Evolutionary conservation across 2,113 vertebrate genomes (phyloP), one percentile per base, ranked within the genome.

Genomic region (Lophochroa leadbeateri): DNA sequence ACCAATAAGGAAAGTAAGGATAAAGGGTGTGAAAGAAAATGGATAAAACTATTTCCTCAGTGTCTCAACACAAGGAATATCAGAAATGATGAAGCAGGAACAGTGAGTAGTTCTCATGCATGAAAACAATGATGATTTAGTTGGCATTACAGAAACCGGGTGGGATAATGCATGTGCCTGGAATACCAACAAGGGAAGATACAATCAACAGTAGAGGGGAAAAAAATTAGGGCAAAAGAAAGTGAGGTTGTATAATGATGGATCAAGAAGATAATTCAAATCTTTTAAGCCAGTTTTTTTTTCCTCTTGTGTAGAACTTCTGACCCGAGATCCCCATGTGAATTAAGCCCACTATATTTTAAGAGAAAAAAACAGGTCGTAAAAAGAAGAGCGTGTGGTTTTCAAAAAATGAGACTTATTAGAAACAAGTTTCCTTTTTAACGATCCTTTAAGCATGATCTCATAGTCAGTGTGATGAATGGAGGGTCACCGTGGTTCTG

Each of bases 101-200:
- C 67, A 82, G 43, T 52, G 41, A 80, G 64, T 57, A 33, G 46
- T 78, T 93, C 57, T 95, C 58, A 83, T 91, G 93, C 86, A 92
- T 97, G 94, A 96, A 94, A 96, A 93, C 86, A 93, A 88, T 83
- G 87, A 91, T 89, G 75, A 92, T 94, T 95, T 94, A 93, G 80
- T 39, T 90, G 88, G 75, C 50, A 74, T 94, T 96, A 78, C 57
- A 92, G 81, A 95, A 94, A 91, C 35, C 0, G 21, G 43, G 72
- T 90, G 85, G 92, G 86, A 86, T 93, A 94, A 94, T 3, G 11
- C 37, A 17, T 84, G 65, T 94, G 94, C 94, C 82, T 91, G 74
- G 90, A 97, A 97, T 96, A 86, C 55, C 86, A 95, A 93, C 91
- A 94, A 74, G 91, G 68, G 52, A 58, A 93, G 79, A 87, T 82